Base-by-base conservation (phyloP, 2,113 vertebrate genomes). In the Cephalopholis sonnerati region DNA sequence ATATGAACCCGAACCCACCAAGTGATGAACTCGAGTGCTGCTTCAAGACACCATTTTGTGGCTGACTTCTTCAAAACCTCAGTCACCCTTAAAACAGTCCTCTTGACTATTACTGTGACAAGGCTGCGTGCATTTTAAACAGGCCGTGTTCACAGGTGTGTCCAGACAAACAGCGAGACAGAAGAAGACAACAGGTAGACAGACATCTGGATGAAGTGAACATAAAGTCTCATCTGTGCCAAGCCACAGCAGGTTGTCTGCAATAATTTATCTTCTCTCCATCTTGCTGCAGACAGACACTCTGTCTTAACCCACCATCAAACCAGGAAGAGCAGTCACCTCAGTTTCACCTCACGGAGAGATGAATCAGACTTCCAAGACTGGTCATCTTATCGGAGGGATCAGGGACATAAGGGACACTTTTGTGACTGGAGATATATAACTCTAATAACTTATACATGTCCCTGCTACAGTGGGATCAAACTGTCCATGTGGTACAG, bases 221-320 rank as follows among this genome's bases (percentile, higher is more conserved):
- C 32, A 64, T 74, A 44, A 86, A 65, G 54, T 79, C 62, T 86
- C 6, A 69, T 91, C 81, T 80, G 61, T 74, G 68, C 74, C 20
- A 8, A 66, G 61, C 59, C 68, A 50, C 5, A 1, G 48, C 77
- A 7, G 59, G 17, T 62, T 72, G 71, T 81, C 77, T 79, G 51
- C 48, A 65, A 12, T 86, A 87, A 88, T 90, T 89, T 82, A 82
- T 85, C 68, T 77, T 44, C 50, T 69, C n/a, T 54, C 50, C 54
- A 15, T 78, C 66, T 79, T 36, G 15, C 65, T 69, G 70, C 62
- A 82, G 83, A 83, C 79, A 65, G 50, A 57, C 65, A 82, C 61
- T 92, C 32, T 46, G 59, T 88, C 77, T 89, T 74, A 66, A 24
- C 25, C 64, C 51, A 57, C n/a, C 51, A 63, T 63, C 58, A 82